A percentile compares a stretch with the other conserved stretches of the same genome.
These are phyloP conservation scores for Hetaerina americana DNA, from an alignment of 1,140 invertebrate species.

Conservation along the genomic window DNA sequence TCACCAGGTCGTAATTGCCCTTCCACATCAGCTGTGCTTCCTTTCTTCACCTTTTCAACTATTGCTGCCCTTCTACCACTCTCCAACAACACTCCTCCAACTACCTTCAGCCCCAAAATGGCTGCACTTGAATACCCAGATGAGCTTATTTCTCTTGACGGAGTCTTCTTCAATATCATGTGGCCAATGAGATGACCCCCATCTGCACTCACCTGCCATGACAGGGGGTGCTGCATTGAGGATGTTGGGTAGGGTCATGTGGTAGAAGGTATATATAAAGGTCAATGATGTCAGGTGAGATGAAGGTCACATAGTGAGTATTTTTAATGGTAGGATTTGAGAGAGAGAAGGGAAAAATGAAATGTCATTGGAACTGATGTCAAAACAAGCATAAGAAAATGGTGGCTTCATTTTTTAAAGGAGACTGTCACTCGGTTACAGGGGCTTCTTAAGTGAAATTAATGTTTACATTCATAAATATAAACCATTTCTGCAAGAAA, in stretches of 20 bases:
- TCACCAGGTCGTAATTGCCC: constrained; percentile 83
- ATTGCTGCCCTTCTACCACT: constrained; percentile 71
- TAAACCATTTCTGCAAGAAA: too few species aligned
- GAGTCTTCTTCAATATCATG: constrained; percentile 85
- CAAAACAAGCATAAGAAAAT: background rate
- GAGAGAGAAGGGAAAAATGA: background rate
- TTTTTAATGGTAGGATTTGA: too few species aligned
- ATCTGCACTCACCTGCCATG: constrained; percentile 88
- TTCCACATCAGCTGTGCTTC: constrained; percentile 89
- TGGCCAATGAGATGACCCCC: constrained; percentile 85
- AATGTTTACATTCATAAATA: too few species aligned
- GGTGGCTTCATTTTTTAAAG: background rate
- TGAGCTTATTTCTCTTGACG: constrained; percentile 37
- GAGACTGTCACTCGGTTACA: background rate
- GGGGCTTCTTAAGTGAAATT: background rate
- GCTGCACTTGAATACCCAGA: constrained; percentile 36
- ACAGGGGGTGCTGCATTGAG: constrained; percentile 65
- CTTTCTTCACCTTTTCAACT: constrained; percentile 94
- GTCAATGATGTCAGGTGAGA: background rate
- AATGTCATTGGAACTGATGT: background rate
- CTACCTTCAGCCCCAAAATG: constrained; percentile 87
- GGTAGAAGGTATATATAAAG: background rate
- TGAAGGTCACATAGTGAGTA: background rate
- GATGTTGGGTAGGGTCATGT: background rate
- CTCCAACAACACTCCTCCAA: constrained; percentile 71